Base-by-base conservation (phyloP, 2,888 invertebrate species). In the Liodrosophila aerea region DNA sequence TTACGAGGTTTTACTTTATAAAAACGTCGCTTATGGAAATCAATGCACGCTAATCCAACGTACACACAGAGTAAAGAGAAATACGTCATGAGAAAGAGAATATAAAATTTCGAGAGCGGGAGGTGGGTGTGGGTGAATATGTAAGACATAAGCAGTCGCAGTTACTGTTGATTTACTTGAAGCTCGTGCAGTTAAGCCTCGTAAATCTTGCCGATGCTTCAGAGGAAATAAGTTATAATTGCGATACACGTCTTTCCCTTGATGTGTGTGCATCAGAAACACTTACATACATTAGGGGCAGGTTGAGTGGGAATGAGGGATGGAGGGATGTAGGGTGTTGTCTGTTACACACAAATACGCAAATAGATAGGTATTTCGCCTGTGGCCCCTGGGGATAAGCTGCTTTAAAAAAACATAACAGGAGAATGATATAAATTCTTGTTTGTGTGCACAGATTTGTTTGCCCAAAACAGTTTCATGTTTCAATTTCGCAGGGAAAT, bases 141-240 rank as follows among this genome's bases (percentile, higher is more conserved):
- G 8, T 13, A n/a, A 18, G 51, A 41, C 43, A 54, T 50, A 41
- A 49, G 37, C 34, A 52, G 63, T 41, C 41, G 44, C 34, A 41
- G 46, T 41, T 57, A 36, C 15, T 33, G 49, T 56, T 81, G 73
- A 74, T 67, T 80, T 73, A 68, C 63, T 59, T 72, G 46, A 45
- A 58, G 43, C 44, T 45, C 47, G 57, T 60, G 62, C 60, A 45
- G 60, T 44, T 68, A 51, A 72, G 62, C 40, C 78, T 16, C 64
- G 72, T 67, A 67, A 78, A 59, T 71, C 71, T 51, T 56, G 46
- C 43, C 43, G 57, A 59, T 64, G 54, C 52, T 53, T 40, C 9
- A 40, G 31, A 58, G 82, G 59, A 71, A 75, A 75, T 76, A 71
- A 82, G 72, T 75, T 75, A 71, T 77, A 74, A 76, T 81, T 76